Conservation (phyloP, 2,888 invertebrate species). For the Euplexia lucipara region DNA sequence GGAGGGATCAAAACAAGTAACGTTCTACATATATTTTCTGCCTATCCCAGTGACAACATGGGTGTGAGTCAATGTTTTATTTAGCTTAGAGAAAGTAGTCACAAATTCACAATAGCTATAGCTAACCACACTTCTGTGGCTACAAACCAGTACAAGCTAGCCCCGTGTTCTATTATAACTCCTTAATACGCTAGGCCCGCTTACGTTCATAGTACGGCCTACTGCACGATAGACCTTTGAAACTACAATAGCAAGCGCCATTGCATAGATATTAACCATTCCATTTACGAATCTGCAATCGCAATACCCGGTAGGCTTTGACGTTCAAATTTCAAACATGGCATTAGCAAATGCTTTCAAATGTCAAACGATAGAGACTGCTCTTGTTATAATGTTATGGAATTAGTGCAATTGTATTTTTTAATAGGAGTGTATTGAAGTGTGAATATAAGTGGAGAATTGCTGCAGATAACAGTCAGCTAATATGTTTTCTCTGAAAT, state of each 20-base stretch:
- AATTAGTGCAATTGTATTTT: constrained; percentile 44
- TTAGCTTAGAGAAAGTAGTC: constrained; percentile 23
- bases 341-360: constrained; percentile 56
- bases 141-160: no score
- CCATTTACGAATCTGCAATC: constrained; percentile 29
- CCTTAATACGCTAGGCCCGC: no score
- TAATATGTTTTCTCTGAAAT: constrained; percentile 47
- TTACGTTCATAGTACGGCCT: no score
- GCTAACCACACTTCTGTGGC: no score
- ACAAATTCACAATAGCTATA: neutral
- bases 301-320: constrained; percentile 11
- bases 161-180: no score
- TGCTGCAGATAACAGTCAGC: constrained; percentile 11
- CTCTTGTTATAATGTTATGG: constrained; percentile 7
- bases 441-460: constrained; percentile 32
- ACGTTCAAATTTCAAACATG: constrained; percentile 29
- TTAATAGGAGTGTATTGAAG: constrained; percentile 30
- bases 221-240: constrained; percentile 23
- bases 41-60: no score
- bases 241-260: constrained; percentile 21
- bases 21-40: no score
- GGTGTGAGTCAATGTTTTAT: neutral
- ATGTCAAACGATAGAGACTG: constrained; percentile 52
- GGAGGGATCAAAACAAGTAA: no score
- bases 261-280: constrained; percentile 36